Evolutionary conservation across 2,797 vertebrate species (phyloP).

Genomic region (Rhincodon typus): DNA sequence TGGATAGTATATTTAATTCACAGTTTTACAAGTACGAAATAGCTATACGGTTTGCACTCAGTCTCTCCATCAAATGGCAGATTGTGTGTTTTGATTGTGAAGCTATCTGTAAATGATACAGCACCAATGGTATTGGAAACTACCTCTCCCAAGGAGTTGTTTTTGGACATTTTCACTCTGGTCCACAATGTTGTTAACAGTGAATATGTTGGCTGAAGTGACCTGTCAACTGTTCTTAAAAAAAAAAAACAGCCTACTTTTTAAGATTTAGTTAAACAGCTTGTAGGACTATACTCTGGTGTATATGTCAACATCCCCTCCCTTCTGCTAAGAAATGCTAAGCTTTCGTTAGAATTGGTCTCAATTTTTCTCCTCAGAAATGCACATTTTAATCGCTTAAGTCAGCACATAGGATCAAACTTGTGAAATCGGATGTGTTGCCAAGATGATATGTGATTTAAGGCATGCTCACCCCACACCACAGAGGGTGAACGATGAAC

Average conservation of each 20-base stretch:
- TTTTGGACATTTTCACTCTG: not conserved
- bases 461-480: not conserved
- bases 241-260: not conserved
- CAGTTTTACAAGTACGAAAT: not conserved
- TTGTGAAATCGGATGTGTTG: not conserved
- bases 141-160: not conserved
- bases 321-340: not conserved
- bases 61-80: not conserved
- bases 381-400: too few relatives aligned
- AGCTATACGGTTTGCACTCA: not conserved
- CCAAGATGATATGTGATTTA: not conserved
- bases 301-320: not conserved
- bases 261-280: not conserved
- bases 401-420: too few relatives aligned
- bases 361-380: not conserved
- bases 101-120: too few relatives aligned
- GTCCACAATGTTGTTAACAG: not conserved
- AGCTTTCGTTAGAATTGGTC: not conserved
- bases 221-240: not conserved
- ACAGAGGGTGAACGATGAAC: not conserved
- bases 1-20: not conserved
- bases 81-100: not conserved
- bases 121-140: too few relatives aligned
- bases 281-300: not conserved
- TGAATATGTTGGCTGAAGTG: not conserved